Percentiles rank a stretch among this genome's conserved stretches.
phyloP scores from a whole-genome alignment of 2,113 vertebrate genomes.

The Macquaria australasica region DNA sequence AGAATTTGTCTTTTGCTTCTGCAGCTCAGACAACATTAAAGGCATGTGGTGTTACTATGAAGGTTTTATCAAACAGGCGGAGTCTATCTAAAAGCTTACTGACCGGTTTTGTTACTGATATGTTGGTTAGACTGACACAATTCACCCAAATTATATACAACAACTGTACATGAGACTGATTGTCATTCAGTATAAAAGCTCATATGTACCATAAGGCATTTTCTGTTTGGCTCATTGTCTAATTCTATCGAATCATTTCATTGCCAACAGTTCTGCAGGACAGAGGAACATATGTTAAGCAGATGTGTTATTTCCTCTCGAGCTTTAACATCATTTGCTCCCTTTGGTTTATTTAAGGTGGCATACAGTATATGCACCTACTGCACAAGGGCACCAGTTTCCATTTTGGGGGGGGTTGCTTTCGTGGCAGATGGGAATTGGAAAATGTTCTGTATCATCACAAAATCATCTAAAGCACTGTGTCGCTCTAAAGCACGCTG shows the following conservation, averaged over 20 bases:
- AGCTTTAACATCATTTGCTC: slow-evolving; percentile 38
- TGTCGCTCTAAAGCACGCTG: neutral
- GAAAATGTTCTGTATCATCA: slow-evolving; percentile 11
- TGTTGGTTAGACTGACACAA: neutral
- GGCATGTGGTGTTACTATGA: neutral
- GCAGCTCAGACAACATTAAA: neutral
- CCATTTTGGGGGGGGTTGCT: neutral
- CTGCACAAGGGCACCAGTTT: slow-evolving; percentile 32
- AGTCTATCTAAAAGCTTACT: neutral
- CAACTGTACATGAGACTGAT: neutral
- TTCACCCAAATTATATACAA: neutral
- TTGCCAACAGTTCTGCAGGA: neutral
- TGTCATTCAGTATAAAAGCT: neutral
- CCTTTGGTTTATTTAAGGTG: slow-evolving; percentile 27
- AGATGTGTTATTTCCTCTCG: slow-evolving; percentile 44
- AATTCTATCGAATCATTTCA: neutral
- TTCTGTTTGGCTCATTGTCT: neutral
- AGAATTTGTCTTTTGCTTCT: neutral
- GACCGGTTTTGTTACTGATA: neutral
- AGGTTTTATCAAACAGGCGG: neutral
- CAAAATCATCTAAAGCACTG: slow-evolving; percentile 6
- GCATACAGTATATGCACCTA: slow-evolving; percentile 23
- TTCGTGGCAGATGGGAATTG: slow-evolving; percentile 13
- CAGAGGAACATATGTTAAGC: slow-evolving; percentile 19
- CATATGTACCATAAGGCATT: neutral